phyloP scores from a whole-genome alignment of 2,888 invertebrate genomes.

The Rhopalosiphum nymphaeae region DNA sequence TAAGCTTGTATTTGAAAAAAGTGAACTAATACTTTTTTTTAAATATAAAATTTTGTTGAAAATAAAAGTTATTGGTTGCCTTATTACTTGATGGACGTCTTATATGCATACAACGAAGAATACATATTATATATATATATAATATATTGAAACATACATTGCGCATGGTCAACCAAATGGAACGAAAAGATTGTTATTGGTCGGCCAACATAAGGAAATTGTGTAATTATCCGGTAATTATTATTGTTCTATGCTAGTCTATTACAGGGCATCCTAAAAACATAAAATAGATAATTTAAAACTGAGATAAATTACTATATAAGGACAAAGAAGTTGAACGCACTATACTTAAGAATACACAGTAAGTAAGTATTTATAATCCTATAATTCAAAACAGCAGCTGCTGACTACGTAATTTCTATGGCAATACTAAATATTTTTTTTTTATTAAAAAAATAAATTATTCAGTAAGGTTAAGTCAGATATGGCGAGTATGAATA shows the following conservation, averaged over 20 bases:
- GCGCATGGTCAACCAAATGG: conserved; percentile 62
- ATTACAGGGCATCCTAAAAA: conserved; percentile 41
- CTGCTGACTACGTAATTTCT: neutral
- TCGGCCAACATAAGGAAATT: conserved; percentile 59
- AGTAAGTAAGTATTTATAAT: neutral
- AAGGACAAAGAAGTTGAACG: conserved; percentile 46
- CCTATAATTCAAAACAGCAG: neutral
- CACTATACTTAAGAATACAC: neutral
- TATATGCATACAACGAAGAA: conserved; percentile 22
- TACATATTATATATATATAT: neutral
- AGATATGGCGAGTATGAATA: neutral
- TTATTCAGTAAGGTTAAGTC: neutral
- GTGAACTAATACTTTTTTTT: neutral
- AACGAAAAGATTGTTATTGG: conserved; percentile 63
- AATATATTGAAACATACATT: conserved; percentile 47
- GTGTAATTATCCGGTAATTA: conserved; percentile 60
- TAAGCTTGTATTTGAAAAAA: neutral
- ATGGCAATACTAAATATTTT: neutral
- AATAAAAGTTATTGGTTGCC: conserved; percentile 12
- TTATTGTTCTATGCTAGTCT: conserved; percentile 44
- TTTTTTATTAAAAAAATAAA: neutral
- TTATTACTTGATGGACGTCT: neutral
- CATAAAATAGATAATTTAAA: conserved; percentile 9
- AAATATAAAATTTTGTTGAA: neutral
- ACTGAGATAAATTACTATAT: conserved; percentile 1